These are phyloP conservation scores for Drosophila ezoana DNA, from an alignment of 2,888 invertebrate species.

Conservation along the genomic window DNA sequence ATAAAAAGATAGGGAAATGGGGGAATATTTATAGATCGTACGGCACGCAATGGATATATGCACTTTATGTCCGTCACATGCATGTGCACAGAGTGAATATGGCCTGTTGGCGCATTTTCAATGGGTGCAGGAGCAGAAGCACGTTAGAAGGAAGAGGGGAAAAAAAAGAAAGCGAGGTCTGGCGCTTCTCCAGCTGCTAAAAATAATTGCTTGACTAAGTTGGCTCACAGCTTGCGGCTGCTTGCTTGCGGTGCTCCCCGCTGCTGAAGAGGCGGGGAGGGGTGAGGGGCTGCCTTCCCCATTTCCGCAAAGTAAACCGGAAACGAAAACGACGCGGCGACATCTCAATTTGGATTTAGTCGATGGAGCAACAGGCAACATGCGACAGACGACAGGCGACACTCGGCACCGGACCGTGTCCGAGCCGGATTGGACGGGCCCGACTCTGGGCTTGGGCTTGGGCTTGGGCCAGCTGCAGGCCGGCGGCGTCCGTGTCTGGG, in stretches of 20 bases:
- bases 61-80: too few species aligned
- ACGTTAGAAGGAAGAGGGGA: too few species aligned
- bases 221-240: slow-evolving; percentile 64
- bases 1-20: too few species aligned
- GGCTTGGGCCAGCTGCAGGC: slow-evolving; percentile 5
- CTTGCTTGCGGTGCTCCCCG: not conserved
- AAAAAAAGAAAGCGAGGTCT: not conserved
- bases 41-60: too few species aligned
- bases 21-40: too few species aligned
- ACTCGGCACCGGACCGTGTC: too few species aligned
- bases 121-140: too few species aligned
- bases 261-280: not conserved
- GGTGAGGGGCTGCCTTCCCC: too few species aligned
- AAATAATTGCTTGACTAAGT: slow-evolving; percentile 78
- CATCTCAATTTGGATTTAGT: slow-evolving; percentile 67
- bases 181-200: slow-evolving; percentile 39
- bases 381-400: too few species aligned
- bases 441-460: slow-evolving; percentile 4
- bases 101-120: too few species aligned
- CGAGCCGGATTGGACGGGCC: slow-evolving; percentile 1
- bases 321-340: slow-evolving; percentile 57
- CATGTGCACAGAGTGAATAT: too few species aligned
- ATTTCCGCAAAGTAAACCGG: slow-evolving; percentile 39
- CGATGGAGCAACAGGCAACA: slow-evolving; percentile 48
- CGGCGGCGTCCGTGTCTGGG: slow-evolving; percentile 10